Evolutionary conservation across 2,888 invertebrate genomes (phyloP).

Genomic region (Lordiphosa fenestrarum): DNA sequence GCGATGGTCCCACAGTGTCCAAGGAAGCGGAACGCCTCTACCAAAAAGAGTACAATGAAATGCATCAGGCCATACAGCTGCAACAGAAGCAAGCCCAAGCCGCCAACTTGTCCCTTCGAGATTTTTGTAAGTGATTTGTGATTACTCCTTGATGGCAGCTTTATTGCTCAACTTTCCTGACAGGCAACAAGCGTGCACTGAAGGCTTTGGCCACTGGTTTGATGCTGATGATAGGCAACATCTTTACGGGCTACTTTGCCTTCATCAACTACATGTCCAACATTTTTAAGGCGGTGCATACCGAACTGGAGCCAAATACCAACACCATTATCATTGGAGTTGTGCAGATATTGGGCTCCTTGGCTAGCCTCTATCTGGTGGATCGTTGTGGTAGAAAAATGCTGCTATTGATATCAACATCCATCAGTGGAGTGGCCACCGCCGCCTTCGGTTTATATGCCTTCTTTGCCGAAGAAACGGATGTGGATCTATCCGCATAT

Average conservation of each 20-base stretch:
- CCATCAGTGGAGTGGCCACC: constrained; percentile 57
- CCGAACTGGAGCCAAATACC: constrained; percentile 66
- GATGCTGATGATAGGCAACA: constrained; percentile 58
- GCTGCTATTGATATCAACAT: constrained; percentile 60
- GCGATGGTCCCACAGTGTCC: constrained; percentile 32
- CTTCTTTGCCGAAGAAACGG: constrained; percentile 50
- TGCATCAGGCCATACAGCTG: constrained; percentile 34
- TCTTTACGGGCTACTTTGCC: constrained; percentile 66
- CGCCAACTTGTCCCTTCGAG: constrained; percentile 23
- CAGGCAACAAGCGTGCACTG: constrained; percentile 56
- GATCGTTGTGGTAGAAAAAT: constrained; percentile 68
- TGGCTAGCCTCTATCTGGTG: constrained; percentile 61
- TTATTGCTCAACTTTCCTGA: neutral
- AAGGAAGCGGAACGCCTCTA: constrained; percentile 58
- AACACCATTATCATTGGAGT: constrained; percentile 74
- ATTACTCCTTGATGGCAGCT: neutral
- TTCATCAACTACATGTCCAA: constrained; percentile 73
- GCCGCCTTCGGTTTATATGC: constrained; percentile 65
- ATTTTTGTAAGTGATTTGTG: constrained; percentile 60
- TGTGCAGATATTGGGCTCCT: constrained; percentile 69
- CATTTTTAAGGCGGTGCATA: constrained; percentile 66
- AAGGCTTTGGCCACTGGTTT: constrained; percentile 61
- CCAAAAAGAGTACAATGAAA: constrained; percentile 44
- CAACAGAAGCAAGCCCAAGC: constrained; percentile 30
- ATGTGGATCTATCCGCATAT: constrained; percentile 40